Conservation (phyloP, 92 coral and sea anemone species). For the Epizoanthus scotinus region DNA sequence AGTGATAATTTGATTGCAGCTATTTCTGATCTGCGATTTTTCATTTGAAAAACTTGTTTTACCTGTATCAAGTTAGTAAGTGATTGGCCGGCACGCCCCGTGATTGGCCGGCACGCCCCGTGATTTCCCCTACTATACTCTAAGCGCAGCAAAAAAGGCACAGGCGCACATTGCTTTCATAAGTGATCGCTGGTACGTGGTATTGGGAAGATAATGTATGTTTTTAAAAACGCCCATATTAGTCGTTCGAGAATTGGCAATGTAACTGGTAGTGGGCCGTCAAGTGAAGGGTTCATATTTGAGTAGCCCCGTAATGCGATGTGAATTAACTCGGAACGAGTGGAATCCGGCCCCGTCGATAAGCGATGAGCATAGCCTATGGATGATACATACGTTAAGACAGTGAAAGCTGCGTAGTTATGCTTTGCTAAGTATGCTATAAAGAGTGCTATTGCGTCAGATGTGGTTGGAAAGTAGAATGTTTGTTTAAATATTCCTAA, state of each 20-base stretch:
- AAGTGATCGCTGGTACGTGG: not conserved
- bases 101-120: too few species aligned
- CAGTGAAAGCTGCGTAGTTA: slow-evolving; percentile 38
- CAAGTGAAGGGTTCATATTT: slow-evolving; percentile 15
- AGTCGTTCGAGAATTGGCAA: slow-evolving; percentile 44
- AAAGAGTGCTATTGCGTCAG: slow-evolving; percentile 31
- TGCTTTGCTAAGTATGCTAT: slow-evolving; percentile 32
- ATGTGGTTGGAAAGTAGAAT: not conserved
- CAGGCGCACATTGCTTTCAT: slow-evolving; percentile 43
- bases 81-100: slow-evolving; percentile 6
- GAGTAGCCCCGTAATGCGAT: not conserved
- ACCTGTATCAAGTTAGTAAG: too few species aligned
- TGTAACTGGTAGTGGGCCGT: slow-evolving; percentile 42
- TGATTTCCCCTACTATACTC: slow-evolving; percentile 57
- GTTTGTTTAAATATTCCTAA: not conserved
- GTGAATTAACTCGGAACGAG: not conserved
- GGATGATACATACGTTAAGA: slow-evolving; percentile 28
- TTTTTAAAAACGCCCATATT: slow-evolving; percentile 19
- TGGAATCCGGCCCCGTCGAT: not conserved
- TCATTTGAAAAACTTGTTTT: not conserved
- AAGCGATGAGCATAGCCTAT: slow-evolving; percentile 40
- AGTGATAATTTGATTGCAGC: not conserved
- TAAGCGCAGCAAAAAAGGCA: slow-evolving; percentile 43
- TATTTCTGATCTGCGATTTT: too few species aligned
- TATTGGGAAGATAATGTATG: not conserved